A percentile compares a stretch with the other conserved stretches of the same genome.
phyloP scores from a whole-genome alignment of 2,113 vertebrate genomes.

The Aspidoscelis tigris region DNA sequence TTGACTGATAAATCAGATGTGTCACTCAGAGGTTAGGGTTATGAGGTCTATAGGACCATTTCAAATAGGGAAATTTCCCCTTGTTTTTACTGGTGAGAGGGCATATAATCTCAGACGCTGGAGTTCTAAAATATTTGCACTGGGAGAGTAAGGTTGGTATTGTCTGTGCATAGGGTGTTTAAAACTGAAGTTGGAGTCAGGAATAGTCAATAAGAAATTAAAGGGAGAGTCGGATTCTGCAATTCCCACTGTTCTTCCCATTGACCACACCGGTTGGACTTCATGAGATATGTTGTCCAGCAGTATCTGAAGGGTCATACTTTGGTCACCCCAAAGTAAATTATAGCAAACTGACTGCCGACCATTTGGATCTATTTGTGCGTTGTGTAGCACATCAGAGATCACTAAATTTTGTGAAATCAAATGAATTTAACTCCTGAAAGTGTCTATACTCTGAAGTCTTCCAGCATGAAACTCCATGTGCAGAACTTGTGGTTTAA shows the following conservation, averaged over 20 bases:
- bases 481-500: not conserved
- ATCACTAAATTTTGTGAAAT: too few relatives aligned
- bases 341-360: not conserved
- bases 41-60: fast-evolving
- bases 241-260: too few relatives aligned
- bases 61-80: fast-evolving
- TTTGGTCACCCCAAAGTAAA: not conserved
- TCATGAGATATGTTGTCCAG: too few relatives aligned
- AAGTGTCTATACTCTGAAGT: not conserved
- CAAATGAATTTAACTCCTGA: too few relatives aligned
- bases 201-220: too few relatives aligned
- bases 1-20: not conserved
- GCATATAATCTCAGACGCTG: not conserved
- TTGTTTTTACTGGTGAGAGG: not conserved
- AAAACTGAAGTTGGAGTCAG: not conserved
- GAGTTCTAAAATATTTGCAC: not conserved
- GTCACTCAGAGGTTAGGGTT: not conserved
- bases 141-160: not conserved
- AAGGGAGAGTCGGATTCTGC: too few relatives aligned
- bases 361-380: not conserved
- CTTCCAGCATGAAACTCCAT: not conserved
- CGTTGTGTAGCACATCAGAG: too few relatives aligned
- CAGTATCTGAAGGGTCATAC: not conserved
- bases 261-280: too few relatives aligned
- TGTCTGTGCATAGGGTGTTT: not conserved